These are phyloP conservation scores for Drosophila ercepeae DNA, from an alignment of 1,140 invertebrate species.

Conservation along the genomic window DNA sequence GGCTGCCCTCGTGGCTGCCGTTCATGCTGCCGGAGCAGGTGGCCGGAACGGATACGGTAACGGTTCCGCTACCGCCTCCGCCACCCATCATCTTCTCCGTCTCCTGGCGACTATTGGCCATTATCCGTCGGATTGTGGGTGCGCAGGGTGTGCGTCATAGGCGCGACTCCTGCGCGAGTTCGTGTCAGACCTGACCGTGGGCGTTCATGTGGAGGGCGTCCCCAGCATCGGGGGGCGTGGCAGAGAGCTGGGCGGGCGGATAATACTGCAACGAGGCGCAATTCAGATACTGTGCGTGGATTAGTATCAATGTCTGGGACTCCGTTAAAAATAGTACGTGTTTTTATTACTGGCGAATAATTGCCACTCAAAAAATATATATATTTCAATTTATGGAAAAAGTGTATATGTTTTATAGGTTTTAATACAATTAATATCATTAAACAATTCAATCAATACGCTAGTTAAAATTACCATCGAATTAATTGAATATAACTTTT, in stretches of 20 bases:
- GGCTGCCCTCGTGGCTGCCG: conserved; percentile 59
- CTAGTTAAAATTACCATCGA: neutral
- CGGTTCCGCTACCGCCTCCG: conserved; percentile 33
- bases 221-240: conserved; percentile 87
- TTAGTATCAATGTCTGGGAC: conserved; percentile 27
- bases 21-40: conserved; percentile 41
- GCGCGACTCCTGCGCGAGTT: conserved; percentile 83
- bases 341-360: neutral
- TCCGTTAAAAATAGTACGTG: conserved; percentile 45
- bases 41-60: conserved; percentile 23
- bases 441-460: neutral
- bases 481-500: neutral
- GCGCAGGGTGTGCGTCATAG: conserved; percentile 84
- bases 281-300: conserved; percentile 75
- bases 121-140: conserved; percentile 82
- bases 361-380: no score
- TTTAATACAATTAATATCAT: neutral
- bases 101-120: conserved; percentile 83
- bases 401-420: no score
- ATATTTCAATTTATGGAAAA: no score
- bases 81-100: conserved; percentile 79
- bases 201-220: conserved; percentile 89
- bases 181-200: conserved; percentile 84
- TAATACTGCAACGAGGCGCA: conserved; percentile 88
- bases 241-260: conserved; percentile 89